Conservation (phyloP, 2,888 invertebrate genomes). For the Sturmia bella region DNA sequence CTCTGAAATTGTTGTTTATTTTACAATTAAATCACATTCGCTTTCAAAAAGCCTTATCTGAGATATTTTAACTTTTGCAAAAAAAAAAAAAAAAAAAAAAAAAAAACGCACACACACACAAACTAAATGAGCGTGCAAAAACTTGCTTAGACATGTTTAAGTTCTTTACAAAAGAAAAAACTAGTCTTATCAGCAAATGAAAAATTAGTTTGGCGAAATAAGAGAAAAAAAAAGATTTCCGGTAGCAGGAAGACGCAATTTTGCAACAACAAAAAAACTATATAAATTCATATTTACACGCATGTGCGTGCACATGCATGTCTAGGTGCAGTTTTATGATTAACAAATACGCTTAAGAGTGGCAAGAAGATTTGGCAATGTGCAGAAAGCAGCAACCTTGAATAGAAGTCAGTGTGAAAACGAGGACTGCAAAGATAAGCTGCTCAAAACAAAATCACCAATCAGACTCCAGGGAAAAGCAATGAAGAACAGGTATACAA, state of each 20-base stretch:
- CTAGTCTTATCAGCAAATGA: conserved; percentile 52
- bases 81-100: not conserved
- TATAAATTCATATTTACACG: conserved; percentile 9
- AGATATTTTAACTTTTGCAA: conserved; percentile 35
- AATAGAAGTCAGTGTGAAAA: conserved; percentile 35
- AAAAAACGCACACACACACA: no score
- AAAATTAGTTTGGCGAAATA: conserved; percentile 41
- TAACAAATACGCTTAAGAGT: no score
- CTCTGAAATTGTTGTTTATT: no score
- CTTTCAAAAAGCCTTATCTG: no score
- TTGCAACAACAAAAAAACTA: conserved; percentile 39
- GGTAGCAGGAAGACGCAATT: conserved; percentile 60
- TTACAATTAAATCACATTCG: no score
- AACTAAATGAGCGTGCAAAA: conserved; percentile 42
- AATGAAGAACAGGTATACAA: not conserved
- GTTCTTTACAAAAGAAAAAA: conserved; percentile 31
- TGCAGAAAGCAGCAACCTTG: conserved; percentile 69
- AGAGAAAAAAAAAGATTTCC: conserved; percentile 60
- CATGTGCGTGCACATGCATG: not conserved
- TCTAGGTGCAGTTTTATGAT: not conserved
- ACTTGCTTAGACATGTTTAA: conserved; percentile 32
- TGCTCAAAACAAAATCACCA: conserved; percentile 15
- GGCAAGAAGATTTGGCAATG: no score
- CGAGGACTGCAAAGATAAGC: conserved; percentile 41
- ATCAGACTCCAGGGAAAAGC: not conserved